A percentile compares a stretch with the other conserved stretches of the same genome.
Conservation (phyloP, 2,113 vertebrate species). For the Pleuronectes platessa region DNA sequence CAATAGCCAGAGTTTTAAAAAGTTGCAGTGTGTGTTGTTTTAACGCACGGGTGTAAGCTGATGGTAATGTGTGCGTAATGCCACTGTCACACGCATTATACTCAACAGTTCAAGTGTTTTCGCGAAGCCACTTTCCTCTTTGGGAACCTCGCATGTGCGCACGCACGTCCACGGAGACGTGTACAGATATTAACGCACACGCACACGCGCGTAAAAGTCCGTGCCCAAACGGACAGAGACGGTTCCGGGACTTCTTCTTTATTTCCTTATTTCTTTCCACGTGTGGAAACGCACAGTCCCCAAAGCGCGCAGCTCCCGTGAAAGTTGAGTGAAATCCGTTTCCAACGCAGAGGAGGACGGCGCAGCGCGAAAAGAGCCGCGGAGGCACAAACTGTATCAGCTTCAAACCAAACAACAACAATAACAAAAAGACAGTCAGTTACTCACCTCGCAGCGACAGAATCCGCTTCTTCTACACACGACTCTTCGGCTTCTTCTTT, state of each 20-base stretch:
- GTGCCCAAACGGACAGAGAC: constrained; percentile 43
- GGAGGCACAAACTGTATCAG: constrained; percentile 39
- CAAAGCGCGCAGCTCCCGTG: constrained; percentile 21
- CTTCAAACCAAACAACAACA: constrained; percentile 61
- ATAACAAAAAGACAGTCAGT: constrained; percentile 42
- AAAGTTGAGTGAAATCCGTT: constrained; percentile 57
- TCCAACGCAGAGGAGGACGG: constrained; percentile 22
- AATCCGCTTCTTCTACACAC: constrained; percentile 75
- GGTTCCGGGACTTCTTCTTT: constrained; percentile 14
- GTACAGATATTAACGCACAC: constrained; percentile 8
- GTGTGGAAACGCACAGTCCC: constrained; percentile 29
- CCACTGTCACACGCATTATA: constrained; percentile 29
- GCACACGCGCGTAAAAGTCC: constrained; percentile 22
- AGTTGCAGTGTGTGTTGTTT: neutral
- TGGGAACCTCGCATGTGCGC: constrained; percentile 7
- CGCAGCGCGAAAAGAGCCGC: constrained; percentile 18
- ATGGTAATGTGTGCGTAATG: constrained; percentile 32
- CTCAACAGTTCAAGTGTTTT: constrained; percentile 45
- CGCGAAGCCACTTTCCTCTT: constrained; percentile 42
- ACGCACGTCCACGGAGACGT: constrained; percentile 13
- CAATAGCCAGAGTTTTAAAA: constrained; percentile 19
- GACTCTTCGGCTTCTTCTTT: constrained; percentile 55
- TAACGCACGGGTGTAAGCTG: neutral
- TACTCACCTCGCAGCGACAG: constrained; percentile 85
- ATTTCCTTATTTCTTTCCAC: constrained; percentile 6